Evolutionary conservation across 1,140 invertebrate genomes (phyloP).

Genomic region (Arion vulgaris): DNA sequence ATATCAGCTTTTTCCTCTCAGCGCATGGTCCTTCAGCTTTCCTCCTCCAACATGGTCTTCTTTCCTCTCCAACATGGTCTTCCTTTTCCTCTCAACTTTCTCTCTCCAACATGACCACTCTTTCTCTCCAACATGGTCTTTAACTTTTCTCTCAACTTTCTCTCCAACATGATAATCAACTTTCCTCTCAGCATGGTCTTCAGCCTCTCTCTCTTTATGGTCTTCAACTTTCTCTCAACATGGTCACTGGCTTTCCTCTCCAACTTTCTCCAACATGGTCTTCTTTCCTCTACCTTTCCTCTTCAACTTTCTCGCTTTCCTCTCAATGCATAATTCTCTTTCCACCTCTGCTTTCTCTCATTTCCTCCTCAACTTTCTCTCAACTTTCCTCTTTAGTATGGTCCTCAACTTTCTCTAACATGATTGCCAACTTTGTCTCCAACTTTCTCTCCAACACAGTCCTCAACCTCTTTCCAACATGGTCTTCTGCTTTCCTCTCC

Average conservation of each 20-base stretch:
- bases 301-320: no score
- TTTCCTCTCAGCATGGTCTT: not conserved
- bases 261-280: no score
- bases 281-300: no score
- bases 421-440: no score
- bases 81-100: not conserved
- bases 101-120: not conserved
- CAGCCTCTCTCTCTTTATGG: not conserved
- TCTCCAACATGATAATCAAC: not conserved
- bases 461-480: not conserved
- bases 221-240: not conserved
- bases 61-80: not conserved
- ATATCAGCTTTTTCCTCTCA: not conserved
- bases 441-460: not conserved
- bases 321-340: no score
- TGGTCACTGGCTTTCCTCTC: no score
- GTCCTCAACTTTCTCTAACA: no score
- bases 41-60: not conserved
- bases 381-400: no score
- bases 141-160: not conserved
- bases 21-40: not conserved
- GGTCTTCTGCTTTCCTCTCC: not conserved
- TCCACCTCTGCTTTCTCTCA: no score
- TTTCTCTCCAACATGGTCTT: not conserved
- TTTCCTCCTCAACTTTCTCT: no score